A percentile compares a stretch with the other conserved stretches of the same genome.
Conservation (phyloP, 2,888 invertebrate species). For the Folsomia manolachei region DNA sequence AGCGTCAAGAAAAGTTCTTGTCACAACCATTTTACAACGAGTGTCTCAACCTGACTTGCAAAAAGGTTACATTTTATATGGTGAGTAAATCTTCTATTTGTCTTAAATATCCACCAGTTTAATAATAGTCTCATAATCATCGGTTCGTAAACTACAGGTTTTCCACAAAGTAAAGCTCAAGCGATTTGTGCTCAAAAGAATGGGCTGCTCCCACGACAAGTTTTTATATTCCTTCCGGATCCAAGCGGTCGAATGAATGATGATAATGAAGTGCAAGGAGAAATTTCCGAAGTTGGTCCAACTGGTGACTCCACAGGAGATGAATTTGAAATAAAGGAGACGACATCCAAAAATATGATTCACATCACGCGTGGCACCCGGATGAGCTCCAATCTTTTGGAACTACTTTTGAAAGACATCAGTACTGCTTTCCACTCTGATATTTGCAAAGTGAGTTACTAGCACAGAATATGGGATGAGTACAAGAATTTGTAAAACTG, state of each 20-base stretch:
- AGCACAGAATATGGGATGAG: too few relatives aligned
- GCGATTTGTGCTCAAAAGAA: slow-evolving; percentile 39
- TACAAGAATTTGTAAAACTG: background rate
- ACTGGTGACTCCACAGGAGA: background rate
- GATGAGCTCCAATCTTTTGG: background rate
- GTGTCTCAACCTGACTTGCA: slow-evolving; percentile 29
- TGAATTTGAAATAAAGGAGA: background rate
- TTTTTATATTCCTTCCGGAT: slow-evolving; percentile 41
- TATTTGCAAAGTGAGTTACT: slow-evolving; percentile 32
- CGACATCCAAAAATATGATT: background rate
- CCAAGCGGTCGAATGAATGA: background rate
- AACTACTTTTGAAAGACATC: slow-evolving; percentile 28
- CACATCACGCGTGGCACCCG: too few relatives aligned
- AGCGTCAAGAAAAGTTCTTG: slow-evolving; percentile 29
- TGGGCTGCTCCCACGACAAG: slow-evolving; percentile 45
- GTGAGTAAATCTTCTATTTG: slow-evolving; percentile 19
- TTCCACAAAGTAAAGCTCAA: slow-evolving; percentile 40
- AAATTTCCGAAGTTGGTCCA: background rate
- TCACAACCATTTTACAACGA: slow-evolving; percentile 29
- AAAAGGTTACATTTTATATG: slow-evolving; percentile 42
- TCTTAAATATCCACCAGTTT: background rate
- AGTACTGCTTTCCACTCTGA: slow-evolving; percentile 35
- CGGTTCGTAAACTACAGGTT: slow-evolving; percentile 28
- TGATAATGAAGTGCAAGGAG: background rate
- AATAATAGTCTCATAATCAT: background rate